Evolutionary conservation across 2,888 invertebrate species (phyloP).

Genomic region (Ischnus inquisitorius): DNA sequence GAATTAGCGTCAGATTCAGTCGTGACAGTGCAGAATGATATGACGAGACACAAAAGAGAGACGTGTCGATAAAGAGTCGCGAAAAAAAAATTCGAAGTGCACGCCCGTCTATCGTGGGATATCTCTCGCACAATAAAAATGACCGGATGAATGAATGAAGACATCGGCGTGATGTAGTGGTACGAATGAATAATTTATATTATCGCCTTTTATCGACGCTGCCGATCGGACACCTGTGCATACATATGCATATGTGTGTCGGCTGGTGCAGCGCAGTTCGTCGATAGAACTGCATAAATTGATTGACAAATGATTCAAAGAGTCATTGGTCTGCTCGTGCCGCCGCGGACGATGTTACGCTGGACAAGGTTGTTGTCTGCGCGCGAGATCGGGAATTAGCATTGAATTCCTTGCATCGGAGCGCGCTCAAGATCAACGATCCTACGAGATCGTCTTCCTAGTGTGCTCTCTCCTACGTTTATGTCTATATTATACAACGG

Average conservation of each 20-base stretch:
- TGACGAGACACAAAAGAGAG: slow-evolving; percentile 1
- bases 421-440: slow-evolving; percentile 39
- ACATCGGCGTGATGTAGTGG: slow-evolving; percentile 25
- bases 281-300: slow-evolving; percentile 58
- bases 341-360: slow-evolving; percentile 2
- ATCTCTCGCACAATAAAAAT: slow-evolving; percentile 28
- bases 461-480: background rate
- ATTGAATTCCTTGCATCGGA: slow-evolving; percentile 34
- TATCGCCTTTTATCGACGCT: slow-evolving; percentile 48
- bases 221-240: slow-evolving; percentile 59
- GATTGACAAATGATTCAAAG: slow-evolving; percentile 46
- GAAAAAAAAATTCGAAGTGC: background rate
- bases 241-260: slow-evolving; percentile 48
- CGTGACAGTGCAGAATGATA: background rate
- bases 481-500: slow-evolving; percentile 9
- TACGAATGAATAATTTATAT: slow-evolving; percentile 61
- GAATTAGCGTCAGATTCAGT: background rate
- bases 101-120: slow-evolving; percentile 6
- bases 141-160: slow-evolving; percentile 47
- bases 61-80: background rate
- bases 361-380: slow-evolving; percentile 55
- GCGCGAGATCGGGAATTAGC: slow-evolving; percentile 30
- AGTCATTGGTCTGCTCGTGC: slow-evolving; percentile 43
- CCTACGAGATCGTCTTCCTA: slow-evolving; percentile 33
- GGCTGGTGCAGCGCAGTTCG: slow-evolving; percentile 35